Evolutionary conservation across 2,888 invertebrate species (phyloP), one percentile per base, ranked within the genome.

Genomic region (Scaptomyza polygonia): DNA sequence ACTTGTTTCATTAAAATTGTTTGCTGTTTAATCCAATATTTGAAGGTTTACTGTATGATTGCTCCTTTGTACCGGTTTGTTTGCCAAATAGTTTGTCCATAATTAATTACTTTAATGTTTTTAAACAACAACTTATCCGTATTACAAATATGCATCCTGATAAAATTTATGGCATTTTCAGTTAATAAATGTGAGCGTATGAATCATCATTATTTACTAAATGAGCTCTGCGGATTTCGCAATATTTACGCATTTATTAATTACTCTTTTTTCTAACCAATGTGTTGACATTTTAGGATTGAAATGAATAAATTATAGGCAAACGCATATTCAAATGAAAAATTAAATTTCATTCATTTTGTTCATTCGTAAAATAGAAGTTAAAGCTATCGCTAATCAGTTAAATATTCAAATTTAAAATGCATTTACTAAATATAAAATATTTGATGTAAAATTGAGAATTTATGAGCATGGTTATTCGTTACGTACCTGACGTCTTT

Each of bases 401-500:
- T 4, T 4, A 21, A 21, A 21, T 21, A 21, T 21, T 21, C 21
- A 25, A 25, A 36, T 36, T 36, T 8, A 47, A 9, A 11, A 21
- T n/a, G 34, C 6, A n/a, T 21, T 51, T 1, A 6, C 8, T 2
- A 9, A 12, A 32, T 3, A 25, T 5, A 25, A 0, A 25, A 32
- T 30, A 7, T 29, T 21, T 29, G 18, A 7, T 32, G 6, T 5
- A n/a, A 25, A 34, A 3, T 9, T 2, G 9, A 11, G 12, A 36
- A 32, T n/a, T 25, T 29, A 27, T 45, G 36, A 2, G n/a, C 53
- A 12, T 8, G 34, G n/a, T 29, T 11, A 5, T 36, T 45, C 32
- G 53, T 18, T 9, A 14, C 27, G 52, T 27, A 29, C 16, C n/a
- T 71, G 66, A 78, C 85, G 87, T 78, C 59, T 45, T 44, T 53